Evolutionary conservation across 2,113 vertebrate species (phyloP).

Genomic region (Empidonax traillii): DNA sequence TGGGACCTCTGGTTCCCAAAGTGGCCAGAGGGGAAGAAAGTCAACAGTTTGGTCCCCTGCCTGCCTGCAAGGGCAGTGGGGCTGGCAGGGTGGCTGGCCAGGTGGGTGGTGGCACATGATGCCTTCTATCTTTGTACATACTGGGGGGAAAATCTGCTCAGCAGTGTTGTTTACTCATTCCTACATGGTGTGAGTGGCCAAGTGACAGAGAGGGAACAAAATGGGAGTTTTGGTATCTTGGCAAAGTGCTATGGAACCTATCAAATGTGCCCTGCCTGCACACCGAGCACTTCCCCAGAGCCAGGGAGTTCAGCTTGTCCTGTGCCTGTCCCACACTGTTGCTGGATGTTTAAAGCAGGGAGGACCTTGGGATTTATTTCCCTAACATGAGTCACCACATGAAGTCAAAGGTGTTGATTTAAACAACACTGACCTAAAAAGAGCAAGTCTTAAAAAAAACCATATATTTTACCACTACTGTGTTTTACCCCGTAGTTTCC

Average conservation of each 20-base stretch:
- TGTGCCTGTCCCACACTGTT: rapidly evolving
- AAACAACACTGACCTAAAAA: neutral
- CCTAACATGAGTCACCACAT: rapidly evolving
- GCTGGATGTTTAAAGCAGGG: neutral
- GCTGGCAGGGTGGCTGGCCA: neutral
- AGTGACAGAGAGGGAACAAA: neutral
- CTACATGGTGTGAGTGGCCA: rapidly evolving
- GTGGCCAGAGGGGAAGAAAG: neutral
- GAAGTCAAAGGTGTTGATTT: neutral
- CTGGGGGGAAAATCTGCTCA: neutral
- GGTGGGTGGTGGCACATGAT: neutral
- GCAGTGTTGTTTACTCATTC: neutral
- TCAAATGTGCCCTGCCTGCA: rapidly evolving
- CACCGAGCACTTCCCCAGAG: neutral
- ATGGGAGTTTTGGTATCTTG: neutral
- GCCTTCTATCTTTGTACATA: neutral
- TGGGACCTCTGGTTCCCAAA: neutral
- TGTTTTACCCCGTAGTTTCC: neutral
- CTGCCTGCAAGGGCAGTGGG: rapidly evolving
- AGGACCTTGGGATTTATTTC: neutral
- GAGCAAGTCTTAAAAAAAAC: neutral
- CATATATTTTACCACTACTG: neutral
- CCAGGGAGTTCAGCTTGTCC: neutral
- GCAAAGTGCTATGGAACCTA: neutral
- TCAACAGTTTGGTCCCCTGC: neutral